Base-by-base conservation (phyloP, 2,888 invertebrate species). In the Protophormia terraenovae region DNA sequence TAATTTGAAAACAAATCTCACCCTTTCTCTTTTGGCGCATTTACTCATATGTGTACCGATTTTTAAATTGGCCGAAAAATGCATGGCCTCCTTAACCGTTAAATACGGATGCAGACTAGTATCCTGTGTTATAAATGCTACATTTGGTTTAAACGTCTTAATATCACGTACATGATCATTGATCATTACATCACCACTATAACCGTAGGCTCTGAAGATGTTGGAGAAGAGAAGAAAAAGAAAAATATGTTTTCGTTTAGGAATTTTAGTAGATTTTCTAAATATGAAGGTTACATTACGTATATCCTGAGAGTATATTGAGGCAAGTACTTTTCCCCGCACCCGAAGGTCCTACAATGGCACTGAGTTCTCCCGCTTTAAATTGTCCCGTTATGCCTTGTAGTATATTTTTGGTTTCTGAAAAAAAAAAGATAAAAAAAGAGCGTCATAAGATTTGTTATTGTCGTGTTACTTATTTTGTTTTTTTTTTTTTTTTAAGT, bases 51-150 rank as follows among this genome's bases (percentile, higher is more conserved):
- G 94, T 62, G 95, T 94, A 12, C 95, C 95, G 79, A 98, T 94
- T 93, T 98, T 98, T 7, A 98, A 94, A 91, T 97, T 96, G 0
- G 97, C 97, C 0, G 98, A 97, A 83, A 97, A 95, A 88, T 94
- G 94, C 95, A 98, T 96, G 10, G 97, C 95, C 93, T 98, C 98
- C 72, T 95, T 94, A 4, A 98, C 96, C 2, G 97, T 97, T 41
- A 98, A 94, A 90, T 96, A 94, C 0, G 97, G 95, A 89, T 98
- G 96, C 22, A 98, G 94, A 89, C 94, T 94, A 89, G 97, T 96
- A 88, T 97, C 96, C 92, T 98, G 98, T 94, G 97, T 97, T 86
- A 98, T 98, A 93, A 98, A 98, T 88, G 97, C 97, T 3, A 96
- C 95, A 86, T 96, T 94, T 89, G 95, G 95, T 55, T 96, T 94